Base-by-base conservation (phyloP, 2,113 vertebrate genomes). In the Phyllostomus discolor region DNA sequence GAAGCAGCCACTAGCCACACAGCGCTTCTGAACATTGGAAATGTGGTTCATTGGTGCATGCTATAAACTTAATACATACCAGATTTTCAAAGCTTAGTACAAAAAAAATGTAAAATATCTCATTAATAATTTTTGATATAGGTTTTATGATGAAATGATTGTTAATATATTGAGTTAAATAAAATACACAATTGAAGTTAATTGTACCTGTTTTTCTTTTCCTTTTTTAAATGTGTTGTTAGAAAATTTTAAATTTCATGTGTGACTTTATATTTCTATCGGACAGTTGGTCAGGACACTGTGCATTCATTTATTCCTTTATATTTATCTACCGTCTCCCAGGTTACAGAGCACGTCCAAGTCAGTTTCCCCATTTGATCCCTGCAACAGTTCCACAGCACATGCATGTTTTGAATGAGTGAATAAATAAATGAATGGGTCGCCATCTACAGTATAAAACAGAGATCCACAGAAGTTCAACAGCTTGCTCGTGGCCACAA, bases 101-200 rank as follows among this genome's bases (percentile, higher is more conserved):
- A 38, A 83, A 88, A 88, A 88, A 35, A 79, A 88, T 72, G 17
- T 46, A 89, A 80, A 88, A 57, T 70, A 87, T n/a, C n/a, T 93
- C 72, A 67, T 54, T 90, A 82, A 75, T 79, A 69, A 48, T 66
- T 87, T 90, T 93, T 76, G 7, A 54, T 64, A 84, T 48, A 85
- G 10, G 70, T 88, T 86, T 48, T 43, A 80, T 46, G 10, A 28
- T 91, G 62, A 96, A 66, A 92, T 41, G 20, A 69, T 48, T 76
- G 76, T 96, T 83, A 28, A 64, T 57, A 38, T 26, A 75, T 7
- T 46, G 2, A 11, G 35, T 50, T 93, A 86, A 96, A 90, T 62
- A 69, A 93, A 76, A 72, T 78, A 84, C 20, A 28, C 46, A 35
- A 88, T 86, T 85, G 31, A 95, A 97, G 80, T 89, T 54, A 48